Percentiles rank a stretch among this genome's conserved stretches.
Evolutionary conservation across 2,797 vertebrate species (phyloP).

Genomic region (Xyrichtys novacula): DNA sequence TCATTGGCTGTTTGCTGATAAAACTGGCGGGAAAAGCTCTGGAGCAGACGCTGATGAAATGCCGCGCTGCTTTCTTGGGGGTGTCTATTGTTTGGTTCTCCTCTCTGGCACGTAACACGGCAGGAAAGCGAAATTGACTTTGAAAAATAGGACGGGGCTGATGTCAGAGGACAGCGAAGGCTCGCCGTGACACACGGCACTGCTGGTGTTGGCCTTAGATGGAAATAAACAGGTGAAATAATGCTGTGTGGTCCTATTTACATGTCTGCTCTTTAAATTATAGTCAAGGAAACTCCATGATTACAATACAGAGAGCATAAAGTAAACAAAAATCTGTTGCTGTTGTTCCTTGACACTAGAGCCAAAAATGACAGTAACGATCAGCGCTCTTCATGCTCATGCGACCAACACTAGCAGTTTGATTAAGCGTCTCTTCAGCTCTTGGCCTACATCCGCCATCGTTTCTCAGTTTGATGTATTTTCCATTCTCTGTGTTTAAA

Average conservation of each 20-base stretch:
- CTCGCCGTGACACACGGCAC: constrained; percentile 15
- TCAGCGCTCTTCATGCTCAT: constrained; percentile 3
- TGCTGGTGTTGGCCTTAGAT: constrained; percentile 31
- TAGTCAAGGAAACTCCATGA: constrained; percentile 1
- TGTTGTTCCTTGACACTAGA: constrained; percentile 21
- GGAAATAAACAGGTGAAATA: constrained; percentile 10
- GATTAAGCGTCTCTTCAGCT: constrained; percentile 62
- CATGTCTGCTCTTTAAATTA: background rate
- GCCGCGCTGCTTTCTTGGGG: constrained; percentile 35
- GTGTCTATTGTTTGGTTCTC: constrained; percentile 53
- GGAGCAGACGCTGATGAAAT: constrained; percentile 44
- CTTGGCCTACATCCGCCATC: constrained; percentile 66
- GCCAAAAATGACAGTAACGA: constrained; percentile 57
- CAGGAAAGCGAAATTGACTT: constrained; percentile 60
- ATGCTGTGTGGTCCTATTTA: background rate
- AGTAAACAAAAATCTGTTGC: background rate
- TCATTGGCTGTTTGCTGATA: constrained; percentile 75
- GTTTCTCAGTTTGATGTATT: constrained; percentile 70
- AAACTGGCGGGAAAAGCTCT: constrained; percentile 58
- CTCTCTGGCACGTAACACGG: constrained; percentile 14
- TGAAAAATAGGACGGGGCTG: constrained; percentile 47
- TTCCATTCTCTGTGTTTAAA: constrained; percentile 36
- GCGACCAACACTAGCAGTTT: constrained; percentile 47
- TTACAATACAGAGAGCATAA: background rate
- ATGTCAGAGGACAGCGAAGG: constrained; percentile 40